Conservation (phyloP, 2,797 vertebrate genomes). For the Iguana delicatissima region DNA sequence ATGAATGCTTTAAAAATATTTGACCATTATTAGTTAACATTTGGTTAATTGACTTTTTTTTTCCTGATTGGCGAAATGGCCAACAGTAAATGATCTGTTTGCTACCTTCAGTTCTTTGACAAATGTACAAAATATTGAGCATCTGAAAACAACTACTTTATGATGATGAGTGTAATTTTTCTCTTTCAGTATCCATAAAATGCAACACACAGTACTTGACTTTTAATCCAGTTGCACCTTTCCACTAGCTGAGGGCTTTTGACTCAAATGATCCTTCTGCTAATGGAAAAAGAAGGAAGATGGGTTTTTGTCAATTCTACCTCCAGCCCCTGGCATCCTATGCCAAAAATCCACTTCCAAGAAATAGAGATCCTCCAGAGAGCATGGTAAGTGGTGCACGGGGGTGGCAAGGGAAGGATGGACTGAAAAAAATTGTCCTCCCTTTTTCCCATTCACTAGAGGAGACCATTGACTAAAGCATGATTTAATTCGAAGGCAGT, state of each 20-base stretch:
- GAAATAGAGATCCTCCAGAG: no score
- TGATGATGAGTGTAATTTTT: not conserved
- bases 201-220: not conserved
- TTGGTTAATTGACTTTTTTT: not conserved
- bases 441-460: not conserved
- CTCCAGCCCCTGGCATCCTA: not conserved
- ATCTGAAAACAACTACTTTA: not conserved
- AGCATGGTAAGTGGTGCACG: not conserved
- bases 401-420: not conserved
- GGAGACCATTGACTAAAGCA: not conserved
- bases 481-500: no score
- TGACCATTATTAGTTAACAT: not conserved
- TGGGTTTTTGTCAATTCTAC: not conserved
- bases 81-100: not conserved
- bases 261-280: not conserved
- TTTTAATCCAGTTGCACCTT: not conserved
- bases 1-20: not conserved
- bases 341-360: no score
- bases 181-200: no score
- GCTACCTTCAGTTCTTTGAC: no score
- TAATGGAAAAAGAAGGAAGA: not conserved
- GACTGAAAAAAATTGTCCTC: not conserved
- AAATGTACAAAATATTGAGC: not conserved
- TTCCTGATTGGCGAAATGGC: not conserved
- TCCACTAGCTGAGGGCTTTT: not conserved